Evolutionary conservation across 2,113 vertebrate species (phyloP), one percentile per base, ranked within the genome.

Genomic region (Stegastes partitus): DNA sequence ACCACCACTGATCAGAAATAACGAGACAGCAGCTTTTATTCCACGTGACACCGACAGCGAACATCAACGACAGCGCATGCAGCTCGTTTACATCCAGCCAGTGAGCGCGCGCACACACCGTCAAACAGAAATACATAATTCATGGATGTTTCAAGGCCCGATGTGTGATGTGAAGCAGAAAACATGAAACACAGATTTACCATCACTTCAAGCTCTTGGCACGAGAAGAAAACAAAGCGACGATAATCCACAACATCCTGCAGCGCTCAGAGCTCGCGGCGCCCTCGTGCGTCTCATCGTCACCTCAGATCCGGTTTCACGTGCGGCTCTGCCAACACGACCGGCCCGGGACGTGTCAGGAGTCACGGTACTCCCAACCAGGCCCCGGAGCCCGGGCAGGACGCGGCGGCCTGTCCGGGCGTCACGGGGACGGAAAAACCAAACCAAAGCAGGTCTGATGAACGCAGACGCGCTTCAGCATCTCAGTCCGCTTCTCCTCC

Each of bases 1-100:
- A 53, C 9, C 14, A 42, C 16, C 23, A 28, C 9, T 4, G 1
- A 55, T 64, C 47, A 37, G 14, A 55, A 23, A 63, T 39, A 1
- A 64, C 26, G 57, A 82, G 57, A 10, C 56, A 57, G 71, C 74
- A 73, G 71, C 23, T 69, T 86, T 89, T 83, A 89, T 81, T 86
- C 49, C 8, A 62, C 68, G 26, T 34, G 19, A 21, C 74, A 86
- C 58, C 49, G 15, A 72, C 61, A 82, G 62, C 22, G 68, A 67
- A 84, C 74, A 81, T 79, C 74, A 66, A 14, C 18, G 3, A 22
- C 39, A 12, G 39, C 2, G 34, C 82, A 89, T 85, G 87, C 76
- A 77, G 3, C 26, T 61, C 16, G 5, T n/a, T n/a, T 25, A 51
- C 1, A 75, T 26, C 25, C 39, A 65, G 23, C 37, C 49, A 70